Evolutionary conservation across 1,140 invertebrate genomes (phyloP).

Genomic region (Lordiphosa stackelbergi): DNA sequence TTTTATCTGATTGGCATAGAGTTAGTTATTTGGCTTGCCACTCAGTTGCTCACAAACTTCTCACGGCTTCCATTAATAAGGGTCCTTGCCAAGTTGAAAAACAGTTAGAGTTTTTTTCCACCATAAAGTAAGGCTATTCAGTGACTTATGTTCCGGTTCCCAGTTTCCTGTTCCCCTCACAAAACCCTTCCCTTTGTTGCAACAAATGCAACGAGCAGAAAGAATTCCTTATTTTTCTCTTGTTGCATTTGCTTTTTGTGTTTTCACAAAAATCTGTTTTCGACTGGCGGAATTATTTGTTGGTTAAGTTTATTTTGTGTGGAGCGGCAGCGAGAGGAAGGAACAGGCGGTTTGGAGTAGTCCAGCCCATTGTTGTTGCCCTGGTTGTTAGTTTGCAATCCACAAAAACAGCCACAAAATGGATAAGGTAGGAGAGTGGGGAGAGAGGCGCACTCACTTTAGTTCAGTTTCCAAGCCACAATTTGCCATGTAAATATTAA

Average conservation of each 20-base stretch:
- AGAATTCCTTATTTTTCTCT: constrained; percentile 8
- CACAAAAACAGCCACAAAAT: constrained; percentile 56
- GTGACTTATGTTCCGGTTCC: constrained; percentile 14
- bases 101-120: constrained; percentile 2
- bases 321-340: background rate
- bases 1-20: too few relatives aligned
- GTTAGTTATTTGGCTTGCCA: too few relatives aligned
- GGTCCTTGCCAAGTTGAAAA: background rate
- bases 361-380: constrained; percentile 17
- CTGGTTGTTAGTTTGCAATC: constrained; percentile 45
- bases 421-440: constrained; percentile 19
- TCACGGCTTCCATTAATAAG: too few relatives aligned
- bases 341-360: constrained; percentile 2
- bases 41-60: too few relatives aligned
- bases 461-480: constrained; percentile 46
- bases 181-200: constrained; percentile 2
- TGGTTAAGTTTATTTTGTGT: constrained; percentile 6
- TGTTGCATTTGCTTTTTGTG: constrained; percentile 12
- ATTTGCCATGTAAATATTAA: constrained; percentile 73
- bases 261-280: constrained; percentile 54
- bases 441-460: constrained; percentile 25
- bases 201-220: constrained; percentile 19
- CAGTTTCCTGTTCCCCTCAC: background rate
- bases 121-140: background rate
- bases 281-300: constrained; percentile 53